Evolutionary conservation across 1,140 invertebrate species (phyloP), one percentile per base, ranked within the genome.

Genomic region (Drosophila sp.): DNA sequence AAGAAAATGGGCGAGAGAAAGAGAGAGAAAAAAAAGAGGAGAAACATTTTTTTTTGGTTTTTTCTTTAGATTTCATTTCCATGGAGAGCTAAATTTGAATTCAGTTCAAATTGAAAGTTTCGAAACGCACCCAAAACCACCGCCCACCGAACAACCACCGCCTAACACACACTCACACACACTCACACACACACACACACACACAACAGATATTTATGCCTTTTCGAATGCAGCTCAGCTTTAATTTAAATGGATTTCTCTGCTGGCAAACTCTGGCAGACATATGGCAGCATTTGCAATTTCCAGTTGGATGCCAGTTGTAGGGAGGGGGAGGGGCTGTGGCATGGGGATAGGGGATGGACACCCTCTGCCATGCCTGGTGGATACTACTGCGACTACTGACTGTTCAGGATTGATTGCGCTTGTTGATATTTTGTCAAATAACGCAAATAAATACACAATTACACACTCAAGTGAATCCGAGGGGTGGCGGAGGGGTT

Each of bases 381-480:
- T 60, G 54, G 44, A 25, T 35, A 29, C 30, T 60, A 29, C 30
- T 60, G 57, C 44, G 65, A 76, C 72, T 86, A 70, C 83, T 70
- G 71, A 79, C 79, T 79, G 84, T 55, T 60, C 70, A 87, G 83
- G 83, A 89, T 89, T 89, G 84, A 89, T 89, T 89, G 84, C 78
- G 84, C 84, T 89, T 89, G 84, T 89, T 89, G 84, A 89, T 89
- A 89, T 89, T 89, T 89, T 89, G 85, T 89, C 84, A 89, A 89
- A 89, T 89, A 89, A 89, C 85, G 85, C 80, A 89, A 89, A 89
- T 89, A 89, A 89, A 89, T 89, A 89, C 84, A 89, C 84, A 89
- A 89, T 89, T 89, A 90, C 84, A 89, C 84, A 89, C 85, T 89
- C 84, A 89, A 89, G 84, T 89, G 84, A 84, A 58, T 79, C 55